Conservation (phyloP, 2,888 invertebrate genomes). For the Calliopum simillimum region DNA sequence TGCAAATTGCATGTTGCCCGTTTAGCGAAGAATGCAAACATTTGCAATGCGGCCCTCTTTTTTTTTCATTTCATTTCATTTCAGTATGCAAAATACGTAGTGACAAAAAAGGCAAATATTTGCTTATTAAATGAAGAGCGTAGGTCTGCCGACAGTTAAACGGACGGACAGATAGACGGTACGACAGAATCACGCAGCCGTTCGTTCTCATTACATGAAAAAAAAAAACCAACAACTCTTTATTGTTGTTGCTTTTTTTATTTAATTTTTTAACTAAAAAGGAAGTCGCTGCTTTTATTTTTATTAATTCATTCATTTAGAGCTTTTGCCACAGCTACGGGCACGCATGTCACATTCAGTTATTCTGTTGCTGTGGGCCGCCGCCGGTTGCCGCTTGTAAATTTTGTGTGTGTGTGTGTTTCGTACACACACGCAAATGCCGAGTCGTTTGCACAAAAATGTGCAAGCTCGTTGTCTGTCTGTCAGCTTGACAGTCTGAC, state of each 20-base stretch:
- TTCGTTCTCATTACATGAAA: background rate
- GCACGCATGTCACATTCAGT: conserved; percentile 34
- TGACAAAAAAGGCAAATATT: conserved; percentile 50
- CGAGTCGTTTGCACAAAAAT: too few relatives aligned
- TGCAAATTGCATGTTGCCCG: conserved; percentile 41
- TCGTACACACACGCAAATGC: too few relatives aligned
- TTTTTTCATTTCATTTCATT: background rate
- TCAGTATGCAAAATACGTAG: background rate
- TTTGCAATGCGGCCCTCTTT: conserved; percentile 16
- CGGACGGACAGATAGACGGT: conserved; percentile 12
- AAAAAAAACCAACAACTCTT: background rate
- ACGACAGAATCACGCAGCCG: background rate
- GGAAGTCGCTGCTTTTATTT: conserved; percentile 27
- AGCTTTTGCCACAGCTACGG: conserved; percentile 13
- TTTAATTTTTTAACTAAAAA: background rate
- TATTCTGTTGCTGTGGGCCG: background rate
- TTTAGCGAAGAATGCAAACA: conserved; percentile 39
- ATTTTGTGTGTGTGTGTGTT: too few relatives aligned
- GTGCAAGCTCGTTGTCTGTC: too few relatives aligned
- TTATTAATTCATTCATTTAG: conserved; percentile 24
- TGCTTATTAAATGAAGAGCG: conserved; percentile 53
- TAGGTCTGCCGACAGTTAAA: conserved; percentile 14
- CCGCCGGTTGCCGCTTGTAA: too few relatives aligned
- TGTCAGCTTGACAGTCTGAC: background rate
- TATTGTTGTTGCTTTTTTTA: background rate